A percentile compares a stretch with the other conserved stretches of the same genome.
These are phyloP conservation scores for Cheilosia impressa DNA, from an alignment of 2,888 invertebrate species.

Conservation along the genomic window DNA sequence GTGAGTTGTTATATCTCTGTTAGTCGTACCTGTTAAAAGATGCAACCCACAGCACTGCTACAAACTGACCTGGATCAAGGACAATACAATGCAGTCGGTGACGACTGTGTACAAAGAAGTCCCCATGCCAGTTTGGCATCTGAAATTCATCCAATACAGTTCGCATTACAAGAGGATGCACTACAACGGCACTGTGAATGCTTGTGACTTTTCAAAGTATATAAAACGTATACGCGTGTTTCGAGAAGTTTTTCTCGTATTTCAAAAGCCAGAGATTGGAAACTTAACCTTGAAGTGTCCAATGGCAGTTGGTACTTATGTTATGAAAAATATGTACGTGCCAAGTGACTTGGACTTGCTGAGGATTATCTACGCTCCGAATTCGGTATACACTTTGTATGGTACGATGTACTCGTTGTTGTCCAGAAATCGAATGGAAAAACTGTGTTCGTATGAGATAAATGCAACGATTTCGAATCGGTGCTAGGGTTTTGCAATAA, in stretches of 20 bases:
- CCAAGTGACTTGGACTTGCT: not conserved
- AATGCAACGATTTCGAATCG: not conserved
- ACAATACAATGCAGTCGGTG: not conserved
- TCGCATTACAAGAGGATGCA: slow-evolving; percentile 69
- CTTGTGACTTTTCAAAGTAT: slow-evolving; percentile 78
- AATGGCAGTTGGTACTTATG: slow-evolving; percentile 77
- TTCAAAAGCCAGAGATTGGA: not conserved
- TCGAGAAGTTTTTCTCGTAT: not conserved
- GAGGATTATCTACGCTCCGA: not conserved
- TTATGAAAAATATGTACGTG: slow-evolving; percentile 75
- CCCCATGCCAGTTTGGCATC: not conserved
- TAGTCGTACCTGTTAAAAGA: not conserved
- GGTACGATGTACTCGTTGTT: not conserved
- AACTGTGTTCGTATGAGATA: not conserved
- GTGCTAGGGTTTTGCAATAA: not conserved
- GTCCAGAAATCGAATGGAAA: not conserved
- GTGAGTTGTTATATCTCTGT: not conserved
- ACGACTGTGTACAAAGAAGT: not conserved
- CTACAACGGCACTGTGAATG: slow-evolving; percentile 78
- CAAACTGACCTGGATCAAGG: not conserved
- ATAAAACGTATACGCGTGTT: slow-evolving; percentile 52
- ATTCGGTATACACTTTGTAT: not conserved
- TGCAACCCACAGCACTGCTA: not conserved
- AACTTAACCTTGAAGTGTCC: slow-evolving; percentile 77
- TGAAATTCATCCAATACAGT: slow-evolving; percentile 73